Percentiles rank a stretch among this genome's conserved stretches.
These are phyloP conservation scores for Lepidotrigona ventralis DNA, from an alignment of 1,140 invertebrate species.

Conservation along the genomic window DNA sequence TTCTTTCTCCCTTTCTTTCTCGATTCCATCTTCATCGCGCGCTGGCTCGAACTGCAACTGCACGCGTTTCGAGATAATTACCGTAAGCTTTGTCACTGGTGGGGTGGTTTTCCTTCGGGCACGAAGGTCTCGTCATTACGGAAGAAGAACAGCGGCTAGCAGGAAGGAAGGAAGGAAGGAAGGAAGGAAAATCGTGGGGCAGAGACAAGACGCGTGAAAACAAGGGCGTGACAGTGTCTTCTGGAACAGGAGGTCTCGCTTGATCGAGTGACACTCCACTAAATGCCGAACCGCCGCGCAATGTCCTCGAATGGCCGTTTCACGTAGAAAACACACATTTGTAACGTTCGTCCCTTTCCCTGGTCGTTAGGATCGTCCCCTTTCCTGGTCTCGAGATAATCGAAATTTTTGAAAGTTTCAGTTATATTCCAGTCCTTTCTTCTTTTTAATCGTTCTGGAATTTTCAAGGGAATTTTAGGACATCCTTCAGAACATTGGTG, in stretches of 20 bases:
- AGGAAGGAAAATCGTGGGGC: neutral
- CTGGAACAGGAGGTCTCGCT: too few relatives aligned
- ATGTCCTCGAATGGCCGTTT: too few relatives aligned
- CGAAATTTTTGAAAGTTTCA: too few relatives aligned
- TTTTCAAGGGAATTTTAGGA: too few relatives aligned
- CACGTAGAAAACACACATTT: neutral
- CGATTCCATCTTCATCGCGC: neutral
- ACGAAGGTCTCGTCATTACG: conserved; percentile 11
- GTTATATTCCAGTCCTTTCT: too few relatives aligned
- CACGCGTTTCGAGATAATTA: conserved; percentile 21
- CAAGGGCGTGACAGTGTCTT: neutral
- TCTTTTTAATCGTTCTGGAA: too few relatives aligned
- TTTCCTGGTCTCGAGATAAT: too few relatives aligned
- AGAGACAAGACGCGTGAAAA: conserved; percentile 4
- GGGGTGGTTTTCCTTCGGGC: neutral
- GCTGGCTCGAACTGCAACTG: neutral
- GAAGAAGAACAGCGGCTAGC: neutral
- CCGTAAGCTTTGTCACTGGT: conserved; percentile 4
- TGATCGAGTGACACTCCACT: neutral
- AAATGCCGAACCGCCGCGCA: neutral
- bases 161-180: too few relatives aligned
- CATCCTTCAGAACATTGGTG: too few relatives aligned
- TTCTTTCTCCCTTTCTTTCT: neutral
- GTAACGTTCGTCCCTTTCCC: neutral
- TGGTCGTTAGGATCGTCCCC: too few relatives aligned